phyloP scores from a whole-genome alignment of 2,888 invertebrate genomes.

The Drosophila recens region DNA sequence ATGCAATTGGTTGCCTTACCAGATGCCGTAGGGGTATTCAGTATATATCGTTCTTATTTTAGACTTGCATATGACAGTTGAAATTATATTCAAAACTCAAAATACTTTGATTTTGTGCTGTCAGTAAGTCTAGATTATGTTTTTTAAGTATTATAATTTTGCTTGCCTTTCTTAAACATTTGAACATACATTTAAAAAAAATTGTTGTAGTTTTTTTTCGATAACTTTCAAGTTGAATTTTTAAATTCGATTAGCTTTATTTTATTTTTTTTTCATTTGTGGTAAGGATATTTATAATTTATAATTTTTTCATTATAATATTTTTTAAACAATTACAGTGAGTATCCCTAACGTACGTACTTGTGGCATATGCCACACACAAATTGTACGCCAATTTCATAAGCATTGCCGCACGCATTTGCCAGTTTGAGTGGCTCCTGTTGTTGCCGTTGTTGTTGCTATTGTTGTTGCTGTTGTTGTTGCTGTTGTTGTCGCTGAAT shows the following conservation, averaged over 20 bases:
- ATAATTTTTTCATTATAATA: not conserved
- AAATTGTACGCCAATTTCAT: slow-evolving; percentile 68
- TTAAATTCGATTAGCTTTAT: too few relatives aligned
- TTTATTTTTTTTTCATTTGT: too few relatives aligned
- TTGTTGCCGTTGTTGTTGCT: slow-evolving; percentile 40
- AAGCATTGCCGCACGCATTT: slow-evolving; percentile 54
- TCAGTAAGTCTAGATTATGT: too few relatives aligned
- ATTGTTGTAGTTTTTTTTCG: too few relatives aligned
- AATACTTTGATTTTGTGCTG: too few relatives aligned
- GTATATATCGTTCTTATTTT: not conserved
- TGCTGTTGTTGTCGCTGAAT: slow-evolving; percentile 52
- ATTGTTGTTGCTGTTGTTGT: slow-evolving; percentile 7
- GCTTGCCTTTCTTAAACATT: too few relatives aligned
- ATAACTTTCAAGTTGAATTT: too few relatives aligned
- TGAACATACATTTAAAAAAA: too few relatives aligned
- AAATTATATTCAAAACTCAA: too few relatives aligned
- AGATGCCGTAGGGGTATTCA: slow-evolving; percentile 30
- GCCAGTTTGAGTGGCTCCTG: slow-evolving; percentile 33
- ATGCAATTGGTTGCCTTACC: slow-evolving; percentile 31
- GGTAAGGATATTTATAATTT: not conserved
- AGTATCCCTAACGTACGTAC: slow-evolving; percentile 40
- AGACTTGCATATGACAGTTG: too few relatives aligned
- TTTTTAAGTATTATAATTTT: too few relatives aligned
- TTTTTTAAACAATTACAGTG: slow-evolving; percentile 5
- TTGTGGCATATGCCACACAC: slow-evolving; percentile 64